Percentiles rank a stretch among this genome's conserved stretches.
Conservation (phyloP, 2,888 invertebrate species). For the Lasioglossum zephyrum region DNA sequence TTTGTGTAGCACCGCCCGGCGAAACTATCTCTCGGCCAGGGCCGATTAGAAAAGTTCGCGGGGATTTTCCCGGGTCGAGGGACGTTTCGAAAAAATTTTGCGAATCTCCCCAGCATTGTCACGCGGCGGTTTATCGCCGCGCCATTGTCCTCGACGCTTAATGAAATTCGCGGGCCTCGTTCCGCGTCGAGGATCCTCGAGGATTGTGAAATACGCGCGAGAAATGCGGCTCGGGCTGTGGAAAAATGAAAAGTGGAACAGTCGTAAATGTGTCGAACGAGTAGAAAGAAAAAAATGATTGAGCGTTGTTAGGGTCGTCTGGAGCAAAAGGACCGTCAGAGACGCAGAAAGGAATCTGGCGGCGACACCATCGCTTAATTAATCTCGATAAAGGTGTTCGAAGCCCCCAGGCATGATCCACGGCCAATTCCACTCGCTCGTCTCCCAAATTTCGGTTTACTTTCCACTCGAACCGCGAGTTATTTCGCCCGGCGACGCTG, state of each 20-base stretch:
- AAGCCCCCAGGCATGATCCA: not conserved
- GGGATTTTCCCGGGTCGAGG: not conserved
- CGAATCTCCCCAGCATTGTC: slow-evolving; percentile 12
- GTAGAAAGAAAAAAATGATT: not conserved
- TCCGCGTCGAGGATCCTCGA: not conserved
- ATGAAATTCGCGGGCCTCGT: not conserved
- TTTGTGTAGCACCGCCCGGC: slow-evolving; percentile 14
- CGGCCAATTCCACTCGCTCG: not conserved
- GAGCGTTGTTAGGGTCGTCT: not conserved
- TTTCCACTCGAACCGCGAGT: slow-evolving; percentile 29
- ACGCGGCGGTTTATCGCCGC: not conserved
- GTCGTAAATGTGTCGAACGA: not conserved
- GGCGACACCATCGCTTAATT: not conserved
- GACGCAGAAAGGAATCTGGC: not conserved
- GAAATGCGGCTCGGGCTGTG: not conserved
- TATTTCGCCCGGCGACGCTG: slow-evolving; percentile 23
- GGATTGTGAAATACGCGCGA: not conserved
- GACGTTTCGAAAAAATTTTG: not conserved
- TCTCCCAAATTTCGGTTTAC: slow-evolving; percentile 15
- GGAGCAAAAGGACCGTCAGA: not conserved
- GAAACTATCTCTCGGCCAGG: slow-evolving; percentile 2
- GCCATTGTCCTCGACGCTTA: not conserved
- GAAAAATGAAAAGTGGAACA: not conserved
- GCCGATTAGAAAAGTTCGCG: slow-evolving; percentile 23
- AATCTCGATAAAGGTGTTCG: slow-evolving; percentile 8